Evolutionary conservation across 2,797 vertebrate species (phyloP).

Genomic region (Dryobates pubescens): DNA sequence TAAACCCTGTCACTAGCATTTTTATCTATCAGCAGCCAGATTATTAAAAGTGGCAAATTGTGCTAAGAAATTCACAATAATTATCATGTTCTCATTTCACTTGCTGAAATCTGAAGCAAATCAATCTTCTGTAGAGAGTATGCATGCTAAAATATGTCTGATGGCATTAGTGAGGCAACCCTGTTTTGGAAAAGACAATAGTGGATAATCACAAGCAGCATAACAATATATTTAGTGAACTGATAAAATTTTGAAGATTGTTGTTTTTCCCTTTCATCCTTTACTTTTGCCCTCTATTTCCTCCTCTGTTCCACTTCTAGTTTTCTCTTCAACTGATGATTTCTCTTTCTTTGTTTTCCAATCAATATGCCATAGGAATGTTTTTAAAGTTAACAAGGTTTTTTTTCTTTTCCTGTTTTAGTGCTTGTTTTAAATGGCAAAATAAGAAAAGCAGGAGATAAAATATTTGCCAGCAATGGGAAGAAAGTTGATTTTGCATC

Average conservation of each 20-base stretch:
- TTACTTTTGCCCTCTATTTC: not conserved
- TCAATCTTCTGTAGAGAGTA: not conserved
- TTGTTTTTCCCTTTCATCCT: not conserved
- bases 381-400: not conserved
- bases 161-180: not conserved
- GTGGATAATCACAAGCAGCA: not conserved
- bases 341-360: not conserved
- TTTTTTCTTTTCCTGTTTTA: conserved; percentile 37
- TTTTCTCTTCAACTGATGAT: not conserved
- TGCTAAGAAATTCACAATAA: not conserved
- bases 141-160: not conserved
- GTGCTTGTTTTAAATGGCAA: conserved; percentile 70
- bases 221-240: not conserved
- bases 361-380: not conserved
- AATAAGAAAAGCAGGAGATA: conserved; percentile 54
- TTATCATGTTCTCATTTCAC: not conserved
- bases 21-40: not conserved
- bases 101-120: not conserved
- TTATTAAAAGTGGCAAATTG: not conserved
- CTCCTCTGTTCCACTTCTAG: not conserved
- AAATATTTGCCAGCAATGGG: conserved; percentile 76
- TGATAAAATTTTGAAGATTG: not conserved
- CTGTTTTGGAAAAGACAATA: not conserved
- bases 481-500: conserved; percentile 59
- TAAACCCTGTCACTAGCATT: not conserved